Evolutionary conservation across 1,140 invertebrate species (phyloP), one percentile per base, ranked within the genome.

Genomic region (Linepithema humile): DNA sequence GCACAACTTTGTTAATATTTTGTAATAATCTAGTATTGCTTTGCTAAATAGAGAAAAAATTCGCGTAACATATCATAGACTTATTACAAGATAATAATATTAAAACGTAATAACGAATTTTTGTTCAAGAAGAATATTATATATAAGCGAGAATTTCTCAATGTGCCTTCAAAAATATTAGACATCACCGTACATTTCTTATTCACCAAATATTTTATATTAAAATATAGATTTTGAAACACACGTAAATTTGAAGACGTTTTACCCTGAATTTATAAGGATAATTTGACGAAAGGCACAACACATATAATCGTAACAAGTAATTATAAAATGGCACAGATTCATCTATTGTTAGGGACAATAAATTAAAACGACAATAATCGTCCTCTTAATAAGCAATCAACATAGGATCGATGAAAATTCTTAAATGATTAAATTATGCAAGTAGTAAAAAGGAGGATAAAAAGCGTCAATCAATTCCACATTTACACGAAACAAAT

Each of bases 11-110:
- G 1, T 10, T 62, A 48, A 84, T 48, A 3, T 40, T 12, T 40
- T 62, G 15, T 72, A 70, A 85, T 74, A 74, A 38, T 65, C 75
- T 73, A 73, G 12, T 60, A 72, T 85, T 62, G 38, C 23, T 70
- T 38, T 48, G 38, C 23, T 45, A 60, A 64, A 87, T 55, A 83
- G 69, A 38, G 72, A 85, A 73, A 74, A 83, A 57, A 83, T 50
- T 73, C 48, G 4, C 43, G 38, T 55, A 48, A 75, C 78, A 57
- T 73, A 80, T 50, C 20, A 70, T 80, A 88, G 45, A 85, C 50
- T 88, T 75, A 74, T 75, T 78, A 65, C 69, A 88, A 88, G 64
- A 73, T 83, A 88, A 89, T 83, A 53, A 38, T 73, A 38, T 77
- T 53, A 85, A 88, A 48, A 55, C 40, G 40, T 38, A 75, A 77